phyloP scores from a whole-genome alignment of 1,140 invertebrate species.

The Piezodorus guildinii region DNA sequence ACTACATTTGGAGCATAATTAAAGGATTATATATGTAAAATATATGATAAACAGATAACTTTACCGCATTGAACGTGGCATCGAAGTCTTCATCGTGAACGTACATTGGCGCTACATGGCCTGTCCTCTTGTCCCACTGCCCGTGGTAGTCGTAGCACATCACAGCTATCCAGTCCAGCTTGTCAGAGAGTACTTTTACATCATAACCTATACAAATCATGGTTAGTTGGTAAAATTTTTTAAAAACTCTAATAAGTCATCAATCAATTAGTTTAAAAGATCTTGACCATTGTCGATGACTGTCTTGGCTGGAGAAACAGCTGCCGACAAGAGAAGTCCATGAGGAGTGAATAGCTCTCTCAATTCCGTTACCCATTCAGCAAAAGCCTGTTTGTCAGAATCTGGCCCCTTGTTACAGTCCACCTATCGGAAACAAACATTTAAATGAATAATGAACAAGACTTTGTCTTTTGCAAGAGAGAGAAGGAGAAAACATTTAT shows the following conservation, averaged over 20 bases:
- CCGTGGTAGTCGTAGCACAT: constrained; percentile 88
- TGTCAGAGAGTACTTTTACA: constrained; percentile 50
- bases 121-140: constrained; percentile 81
- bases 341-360: constrained; percentile 54
- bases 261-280: background rate
- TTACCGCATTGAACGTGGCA: constrained; percentile 62
- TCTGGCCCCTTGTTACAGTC: constrained; percentile 64
- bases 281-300: constrained; percentile 34
- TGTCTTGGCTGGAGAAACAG: constrained; percentile 71
- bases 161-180: constrained; percentile 77
- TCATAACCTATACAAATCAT: constrained; percentile 50
- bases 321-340: constrained; percentile 61
- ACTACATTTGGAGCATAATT: no score
- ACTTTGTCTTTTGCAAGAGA: no score
- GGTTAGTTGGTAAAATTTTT: background rate
- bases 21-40: no score
- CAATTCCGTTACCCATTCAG: constrained; percentile 55
- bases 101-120: constrained; percentile 76
- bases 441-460: no score
- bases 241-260: background rate
- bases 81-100: constrained; percentile 55
- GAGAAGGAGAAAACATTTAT: no score
- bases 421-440: constrained; percentile 36
- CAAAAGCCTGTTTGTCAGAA: constrained; percentile 64
- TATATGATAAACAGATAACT: no score